Conservation (phyloP, 2,888 invertebrate species). For the Allacma fusca region DNA sequence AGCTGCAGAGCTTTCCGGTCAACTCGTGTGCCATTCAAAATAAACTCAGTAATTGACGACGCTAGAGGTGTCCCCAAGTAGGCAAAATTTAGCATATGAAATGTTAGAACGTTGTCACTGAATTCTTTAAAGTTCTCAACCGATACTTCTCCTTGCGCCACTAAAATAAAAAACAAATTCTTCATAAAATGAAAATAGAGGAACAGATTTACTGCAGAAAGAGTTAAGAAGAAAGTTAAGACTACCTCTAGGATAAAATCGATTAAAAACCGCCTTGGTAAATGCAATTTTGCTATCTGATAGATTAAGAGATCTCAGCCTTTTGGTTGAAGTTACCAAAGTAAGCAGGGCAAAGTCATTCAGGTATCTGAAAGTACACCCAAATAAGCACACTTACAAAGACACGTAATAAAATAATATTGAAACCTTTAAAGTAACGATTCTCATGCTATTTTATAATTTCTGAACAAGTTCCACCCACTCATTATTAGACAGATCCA, state of each 20-base stretch:
- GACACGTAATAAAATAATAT: neutral
- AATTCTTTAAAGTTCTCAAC: conserved; percentile 33
- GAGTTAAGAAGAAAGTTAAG: neutral
- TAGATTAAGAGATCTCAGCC: conserved; percentile 39
- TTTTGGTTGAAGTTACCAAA: conserved; percentile 27
- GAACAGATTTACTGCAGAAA: no score
- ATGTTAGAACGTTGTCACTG: conserved; percentile 48
- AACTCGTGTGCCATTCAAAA: conserved; percentile 41
- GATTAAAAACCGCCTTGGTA: conserved; percentile 45
- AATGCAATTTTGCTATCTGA: conserved; percentile 41
- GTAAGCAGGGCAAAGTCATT: conserved; percentile 40
- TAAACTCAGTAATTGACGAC: conserved; percentile 27
- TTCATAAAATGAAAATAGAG: no score
- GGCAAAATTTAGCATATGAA: conserved; percentile 40
- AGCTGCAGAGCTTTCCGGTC: conserved; percentile 34
- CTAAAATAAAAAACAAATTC: conserved; percentile 23
- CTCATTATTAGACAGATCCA: conserved; percentile 46
- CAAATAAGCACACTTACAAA: conserved; percentile 3
- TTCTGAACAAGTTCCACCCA: conserved; percentile 34
- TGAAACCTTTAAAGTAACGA: no score
- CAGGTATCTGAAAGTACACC: conserved; percentile 33
- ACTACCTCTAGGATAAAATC: conserved; percentile 46
- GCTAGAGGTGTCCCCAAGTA: conserved; percentile 38
- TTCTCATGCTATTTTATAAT: neutral
- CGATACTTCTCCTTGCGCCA: conserved; percentile 16